Evolutionary conservation across 2,113 vertebrate species (phyloP).

Genomic region (Gorsachius goisagi): DNA sequence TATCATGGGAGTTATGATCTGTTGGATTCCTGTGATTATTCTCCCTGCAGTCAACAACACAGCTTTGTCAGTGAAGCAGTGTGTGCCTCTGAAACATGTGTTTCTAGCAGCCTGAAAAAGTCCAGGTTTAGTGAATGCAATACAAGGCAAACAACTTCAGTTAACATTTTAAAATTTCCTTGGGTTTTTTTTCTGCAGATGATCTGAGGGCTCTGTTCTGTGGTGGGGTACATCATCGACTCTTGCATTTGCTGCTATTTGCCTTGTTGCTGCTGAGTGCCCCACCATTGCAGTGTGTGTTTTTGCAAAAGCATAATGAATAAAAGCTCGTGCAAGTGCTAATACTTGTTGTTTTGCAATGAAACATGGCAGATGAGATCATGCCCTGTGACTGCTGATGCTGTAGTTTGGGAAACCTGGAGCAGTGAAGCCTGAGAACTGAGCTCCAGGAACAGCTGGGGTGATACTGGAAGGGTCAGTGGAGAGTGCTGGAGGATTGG

Average conservation of each 20-base stretch:
- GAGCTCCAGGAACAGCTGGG: constrained; percentile 1
- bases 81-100: background rate
- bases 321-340: background rate
- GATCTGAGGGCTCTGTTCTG: background rate
- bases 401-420: background rate
- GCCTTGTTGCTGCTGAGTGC: background rate
- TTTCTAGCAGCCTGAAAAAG: background rate
- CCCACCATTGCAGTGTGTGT: background rate
- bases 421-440: constrained; percentile 30
- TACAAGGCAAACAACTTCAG: background rate
- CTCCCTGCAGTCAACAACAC: background rate
- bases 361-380: background rate
- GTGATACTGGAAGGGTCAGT: background rate
- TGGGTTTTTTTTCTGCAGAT: background rate
- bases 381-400: background rate
- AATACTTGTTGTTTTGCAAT: background rate
- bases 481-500: background rate
- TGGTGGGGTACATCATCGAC: rapidly evolving
- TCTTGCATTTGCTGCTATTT: background rate
- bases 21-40: constrained; percentile 17
- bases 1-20: constrained; percentile 9
- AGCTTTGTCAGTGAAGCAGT: background rate
- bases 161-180: background rate
- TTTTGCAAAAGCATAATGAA: background rate
- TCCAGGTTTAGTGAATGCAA: background rate